phyloP scores from a whole-genome alignment of 2,888 invertebrate species.

The Phaedon cochleariae region DNA sequence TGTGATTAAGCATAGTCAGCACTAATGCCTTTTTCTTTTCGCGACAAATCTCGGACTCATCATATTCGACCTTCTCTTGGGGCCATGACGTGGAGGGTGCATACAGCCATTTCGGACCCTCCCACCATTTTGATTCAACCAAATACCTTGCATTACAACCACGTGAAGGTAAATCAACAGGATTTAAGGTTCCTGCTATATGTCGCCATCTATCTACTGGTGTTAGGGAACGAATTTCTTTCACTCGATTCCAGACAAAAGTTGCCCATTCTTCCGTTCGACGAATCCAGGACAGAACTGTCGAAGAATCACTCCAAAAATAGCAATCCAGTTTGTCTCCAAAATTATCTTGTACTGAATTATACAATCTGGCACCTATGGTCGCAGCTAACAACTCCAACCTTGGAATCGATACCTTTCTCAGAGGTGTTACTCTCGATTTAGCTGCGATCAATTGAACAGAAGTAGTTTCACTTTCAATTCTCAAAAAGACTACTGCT shows the following conservation, averaged over 20 bases:
- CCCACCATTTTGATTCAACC: too few species aligned
- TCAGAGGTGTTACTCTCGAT: conserved; percentile 15
- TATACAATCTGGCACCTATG: conserved; percentile 12
- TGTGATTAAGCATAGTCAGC: conserved; percentile 5
- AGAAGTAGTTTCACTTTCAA: neutral
- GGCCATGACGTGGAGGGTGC: conserved; percentile 50
- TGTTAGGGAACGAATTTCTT: too few species aligned
- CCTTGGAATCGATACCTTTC: conserved; percentile 27
- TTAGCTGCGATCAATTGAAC: conserved; percentile 25
- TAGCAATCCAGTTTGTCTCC: too few species aligned
- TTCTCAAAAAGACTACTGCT: conserved; percentile 7
- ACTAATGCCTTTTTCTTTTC: conserved; percentile 11
- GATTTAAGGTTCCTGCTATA: conserved; percentile 49
- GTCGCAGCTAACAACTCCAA: conserved; percentile 21
- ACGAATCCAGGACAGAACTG: too few species aligned
- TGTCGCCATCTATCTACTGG: conserved; percentile 42
- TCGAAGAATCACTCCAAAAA: too few species aligned
- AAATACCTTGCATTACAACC: conserved; percentile 46
- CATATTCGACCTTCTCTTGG: too few species aligned
- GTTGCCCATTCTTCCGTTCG: too few species aligned
- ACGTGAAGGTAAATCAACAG: conserved; percentile 51
- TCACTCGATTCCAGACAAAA: neutral
- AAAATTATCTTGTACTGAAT: neutral
- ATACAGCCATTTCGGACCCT: too few species aligned
- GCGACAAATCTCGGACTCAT: conserved; percentile 15